These are phyloP conservation scores for Periophthalmodon schlosseri DNA, from an alignment of 2,113 vertebrate genomes.

Conservation along the genomic window DNA sequence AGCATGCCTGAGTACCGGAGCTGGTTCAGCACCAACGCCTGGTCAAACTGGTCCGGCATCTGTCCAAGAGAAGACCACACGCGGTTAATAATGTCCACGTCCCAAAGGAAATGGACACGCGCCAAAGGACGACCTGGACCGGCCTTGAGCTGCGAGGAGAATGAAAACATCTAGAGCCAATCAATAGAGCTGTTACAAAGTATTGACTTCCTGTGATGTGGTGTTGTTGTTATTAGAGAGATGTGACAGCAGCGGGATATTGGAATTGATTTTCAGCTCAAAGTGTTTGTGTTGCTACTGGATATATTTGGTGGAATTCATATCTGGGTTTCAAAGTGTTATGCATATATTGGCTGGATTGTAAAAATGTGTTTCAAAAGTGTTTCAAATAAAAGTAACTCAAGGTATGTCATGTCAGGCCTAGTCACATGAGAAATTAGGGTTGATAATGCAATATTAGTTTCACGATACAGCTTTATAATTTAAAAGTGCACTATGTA, in stretches of 20 bases:
- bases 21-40: conserved; percentile 94
- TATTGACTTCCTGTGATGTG: neutral
- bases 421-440: neutral
- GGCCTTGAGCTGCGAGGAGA: conserved; percentile 2
- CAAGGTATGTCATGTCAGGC: too few relatives aligned
- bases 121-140: neutral
- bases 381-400: neutral
- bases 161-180: neutral
- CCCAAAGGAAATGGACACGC: neutral
- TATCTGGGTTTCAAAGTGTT: neutral
- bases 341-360: neutral
- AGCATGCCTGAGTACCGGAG: conserved; percentile 96
- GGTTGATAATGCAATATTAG: neutral
- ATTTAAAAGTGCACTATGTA: too few relatives aligned
- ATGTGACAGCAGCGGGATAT: neutral
- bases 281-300: neutral
- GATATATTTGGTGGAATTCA: neutral
- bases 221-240: rapidly evolving
- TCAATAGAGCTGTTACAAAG: neutral
- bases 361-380: neutral
- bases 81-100: neutral
- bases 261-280: neutral
- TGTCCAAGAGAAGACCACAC: conserved; percentile 36
- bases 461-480: neutral
- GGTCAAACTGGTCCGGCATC: conserved; percentile 97